A percentile compares a stretch with the other conserved stretches of the same genome.
phyloP scores from a whole-genome alignment of 2,113 vertebrate species.

The Cichladusa arquata region DNA sequence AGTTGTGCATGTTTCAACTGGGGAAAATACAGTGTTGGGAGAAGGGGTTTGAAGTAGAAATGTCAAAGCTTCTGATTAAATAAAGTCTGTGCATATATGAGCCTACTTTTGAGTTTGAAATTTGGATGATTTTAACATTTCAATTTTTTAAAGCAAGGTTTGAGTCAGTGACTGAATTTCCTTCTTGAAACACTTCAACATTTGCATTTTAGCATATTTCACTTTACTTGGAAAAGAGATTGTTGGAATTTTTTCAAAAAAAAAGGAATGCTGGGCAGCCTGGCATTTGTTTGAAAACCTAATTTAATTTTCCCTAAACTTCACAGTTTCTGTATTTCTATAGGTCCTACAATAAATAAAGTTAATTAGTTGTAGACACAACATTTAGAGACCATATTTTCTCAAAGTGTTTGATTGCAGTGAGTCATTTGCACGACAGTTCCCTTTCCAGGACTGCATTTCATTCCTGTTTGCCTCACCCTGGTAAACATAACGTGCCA shows the following conservation, averaged over 20 bases:
- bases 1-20: neutral
- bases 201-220: slow-evolving; percentile 39
- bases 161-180: neutral
- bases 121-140: neutral
- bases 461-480: neutral
- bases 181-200: neutral
- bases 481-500: neutral
- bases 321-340: slow-evolving; percentile 31
- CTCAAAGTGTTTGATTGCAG: slow-evolving; percentile 5
- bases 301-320: slow-evolving; percentile 19
- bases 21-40: neutral
- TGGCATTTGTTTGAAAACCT: slow-evolving; percentile 23
- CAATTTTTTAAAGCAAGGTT: neutral
- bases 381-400: slow-evolving; percentile 5
- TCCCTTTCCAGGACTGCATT: neutral
- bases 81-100: neutral
- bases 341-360: slow-evolving; percentile 23
- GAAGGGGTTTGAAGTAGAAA: neutral
- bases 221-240: slow-evolving; percentile 4
- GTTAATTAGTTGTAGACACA: slow-evolving; percentile 40
- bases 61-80: neutral
- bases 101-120: neutral
- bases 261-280: neutral
- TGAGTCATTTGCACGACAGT: slow-evolving; percentile 6
- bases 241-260: neutral